These are phyloP conservation scores for Palythoa heliodiscus DNA, from an alignment of 92 coral and sea anemone species.

Conservation along the genomic window DNA sequence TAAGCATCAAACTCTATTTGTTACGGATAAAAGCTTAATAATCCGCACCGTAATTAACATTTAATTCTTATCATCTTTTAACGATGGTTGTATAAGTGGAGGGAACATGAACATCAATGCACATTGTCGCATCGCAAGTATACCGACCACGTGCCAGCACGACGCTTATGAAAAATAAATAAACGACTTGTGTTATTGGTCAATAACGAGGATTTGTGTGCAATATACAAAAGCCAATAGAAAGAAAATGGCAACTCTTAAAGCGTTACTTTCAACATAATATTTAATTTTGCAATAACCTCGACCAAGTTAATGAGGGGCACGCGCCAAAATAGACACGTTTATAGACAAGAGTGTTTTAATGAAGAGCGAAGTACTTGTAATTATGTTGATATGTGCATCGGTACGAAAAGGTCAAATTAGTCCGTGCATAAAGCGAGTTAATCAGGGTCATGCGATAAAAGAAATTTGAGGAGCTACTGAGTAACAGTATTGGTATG, in stretches of 20 bases:
- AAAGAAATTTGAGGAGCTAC: no score
- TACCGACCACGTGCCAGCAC: constrained; percentile 16
- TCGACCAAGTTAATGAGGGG: constrained; percentile 15
- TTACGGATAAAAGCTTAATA: not conserved
- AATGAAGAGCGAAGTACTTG: not conserved
- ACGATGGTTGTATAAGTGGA: not conserved
- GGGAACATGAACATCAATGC: not conserved
- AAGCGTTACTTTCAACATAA: not conserved
- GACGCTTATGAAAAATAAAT: constrained; percentile 8
- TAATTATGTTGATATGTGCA: not conserved
- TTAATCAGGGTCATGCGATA: no score
- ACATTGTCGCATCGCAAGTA: not conserved
- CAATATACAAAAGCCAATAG: not conserved
- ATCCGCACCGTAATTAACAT: not conserved
- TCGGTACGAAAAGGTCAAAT: not conserved
- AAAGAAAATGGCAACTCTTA: constrained; percentile 8
- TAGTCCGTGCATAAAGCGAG: not conserved
- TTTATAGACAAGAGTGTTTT: not conserved
- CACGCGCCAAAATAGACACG: not conserved
- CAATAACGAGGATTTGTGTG: not conserved
- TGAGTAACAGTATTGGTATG: not conserved
- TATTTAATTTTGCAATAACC: not conserved
- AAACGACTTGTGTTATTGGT: not conserved
- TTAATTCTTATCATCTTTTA: not conserved
- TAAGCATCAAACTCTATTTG: not conserved